Conservation (phyloP, 2,113 vertebrate species). For the Cebus imitator region DNA sequence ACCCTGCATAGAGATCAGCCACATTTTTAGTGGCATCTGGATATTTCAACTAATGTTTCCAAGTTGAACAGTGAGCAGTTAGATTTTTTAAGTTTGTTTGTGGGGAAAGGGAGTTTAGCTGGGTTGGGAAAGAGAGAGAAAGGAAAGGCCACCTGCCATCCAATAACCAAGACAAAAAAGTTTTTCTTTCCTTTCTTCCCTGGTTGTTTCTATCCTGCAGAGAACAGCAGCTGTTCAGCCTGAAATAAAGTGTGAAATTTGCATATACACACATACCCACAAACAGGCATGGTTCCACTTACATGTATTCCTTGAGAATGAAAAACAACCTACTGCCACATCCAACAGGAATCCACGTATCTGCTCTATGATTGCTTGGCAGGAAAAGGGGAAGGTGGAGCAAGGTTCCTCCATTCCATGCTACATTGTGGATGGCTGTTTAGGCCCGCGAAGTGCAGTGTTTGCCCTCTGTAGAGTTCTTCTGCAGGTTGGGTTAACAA, state of each 20-base stretch:
- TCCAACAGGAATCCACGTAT: neutral
- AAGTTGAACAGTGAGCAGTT: neutral
- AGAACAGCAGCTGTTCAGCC: slow-evolving; percentile 52
- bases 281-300: neutral
- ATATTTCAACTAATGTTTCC: neutral
- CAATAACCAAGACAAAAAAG: slow-evolving; percentile 36
- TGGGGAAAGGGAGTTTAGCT: neutral
- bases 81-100: neutral
- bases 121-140: neutral
- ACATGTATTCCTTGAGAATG: neutral
- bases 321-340: neutral
- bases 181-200: neutral
- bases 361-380: neutral
- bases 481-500: too few relatives aligned
- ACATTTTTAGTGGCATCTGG: neutral
- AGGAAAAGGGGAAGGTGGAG: neutral
- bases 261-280: neutral
- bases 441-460: neutral
- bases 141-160: slow-evolving; percentile 28
- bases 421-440: neutral
- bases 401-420: neutral
- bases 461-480: neutral
- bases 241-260: slow-evolving; percentile 38
- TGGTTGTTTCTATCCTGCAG: neutral
- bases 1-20: neutral